phyloP scores from a whole-genome alignment of 2,888 invertebrate genomes.

The Pherbina coryleti region DNA sequence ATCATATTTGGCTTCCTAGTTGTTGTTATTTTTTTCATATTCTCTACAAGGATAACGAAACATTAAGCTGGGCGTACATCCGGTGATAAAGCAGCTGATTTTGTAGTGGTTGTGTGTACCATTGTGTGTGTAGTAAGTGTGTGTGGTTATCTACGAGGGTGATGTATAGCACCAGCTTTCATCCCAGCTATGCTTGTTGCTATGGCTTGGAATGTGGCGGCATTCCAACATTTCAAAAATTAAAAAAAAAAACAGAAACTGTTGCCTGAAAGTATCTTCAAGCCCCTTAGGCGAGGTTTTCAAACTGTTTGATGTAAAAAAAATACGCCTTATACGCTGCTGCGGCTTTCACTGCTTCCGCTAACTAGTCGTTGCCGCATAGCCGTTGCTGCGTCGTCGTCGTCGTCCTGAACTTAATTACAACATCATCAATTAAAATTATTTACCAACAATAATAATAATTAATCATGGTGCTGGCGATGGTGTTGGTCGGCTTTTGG shows the following conservation, averaged over 20 bases:
- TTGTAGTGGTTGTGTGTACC: not conserved
- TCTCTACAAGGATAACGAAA: not conserved
- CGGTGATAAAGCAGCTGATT: constrained; percentile 9
- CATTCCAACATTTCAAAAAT: not conserved
- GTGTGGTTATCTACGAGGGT: not conserved
- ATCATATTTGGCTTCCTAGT: not conserved
- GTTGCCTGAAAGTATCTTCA: not conserved
- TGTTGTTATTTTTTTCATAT: not conserved
- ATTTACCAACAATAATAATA: constrained; percentile 26
- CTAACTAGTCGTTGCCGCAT: not conserved
- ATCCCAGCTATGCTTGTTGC: not conserved
- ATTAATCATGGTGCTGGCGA: constrained; percentile 9
- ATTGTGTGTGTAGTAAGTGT: constrained; percentile 3
- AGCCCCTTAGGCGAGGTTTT: not conserved
- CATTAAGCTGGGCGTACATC: constrained; percentile 11
- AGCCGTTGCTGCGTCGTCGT: not conserved
- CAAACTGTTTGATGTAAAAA: too few relatives aligned
- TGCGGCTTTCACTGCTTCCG: not conserved
- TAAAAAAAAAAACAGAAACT: not conserved
- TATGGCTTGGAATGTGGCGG: not conserved
- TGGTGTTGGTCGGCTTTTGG: not conserved
- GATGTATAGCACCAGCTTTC: not conserved
- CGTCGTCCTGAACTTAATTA: constrained; percentile 22
- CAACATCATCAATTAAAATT: constrained; percentile 32
- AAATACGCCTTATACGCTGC: not conserved